Evolutionary conservation across 2,113 vertebrate genomes (phyloP).

Genomic region (Boleophthalmus pectinirostris): DNA sequence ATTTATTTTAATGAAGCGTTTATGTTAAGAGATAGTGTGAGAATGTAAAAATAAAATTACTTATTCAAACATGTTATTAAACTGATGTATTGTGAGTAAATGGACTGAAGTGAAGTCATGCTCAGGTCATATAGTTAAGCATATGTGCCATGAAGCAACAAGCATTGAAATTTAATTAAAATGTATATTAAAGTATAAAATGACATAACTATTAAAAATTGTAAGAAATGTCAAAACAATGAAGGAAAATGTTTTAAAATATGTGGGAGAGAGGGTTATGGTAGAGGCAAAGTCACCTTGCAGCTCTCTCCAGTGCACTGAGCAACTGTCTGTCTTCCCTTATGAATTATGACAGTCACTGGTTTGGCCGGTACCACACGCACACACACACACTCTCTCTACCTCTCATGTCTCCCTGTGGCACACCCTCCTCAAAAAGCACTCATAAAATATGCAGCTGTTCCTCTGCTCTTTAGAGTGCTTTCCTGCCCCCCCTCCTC

Average conservation of each 20-base stretch:
- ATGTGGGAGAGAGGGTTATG: slow-evolving; percentile 16
- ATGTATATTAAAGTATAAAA: neutral
- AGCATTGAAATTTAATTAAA: neutral
- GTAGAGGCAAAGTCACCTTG: slow-evolving; percentile 71
- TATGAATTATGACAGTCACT: slow-evolving; percentile 68
- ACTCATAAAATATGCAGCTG: slow-evolving; percentile 78
- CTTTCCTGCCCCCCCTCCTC: slow-evolving; percentile 27
- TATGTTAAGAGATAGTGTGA: too few species aligned
- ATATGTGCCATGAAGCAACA: too few species aligned
- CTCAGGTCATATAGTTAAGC: too few species aligned
- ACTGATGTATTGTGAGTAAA: too few species aligned
- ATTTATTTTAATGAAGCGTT: too few species aligned
- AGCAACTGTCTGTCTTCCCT: slow-evolving; percentile 55
- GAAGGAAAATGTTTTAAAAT: neutral
- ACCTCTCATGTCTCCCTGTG: slow-evolving; percentile 29
- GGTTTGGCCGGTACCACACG: slow-evolving; percentile 38
- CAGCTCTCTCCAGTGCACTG: slow-evolving; percentile 40
- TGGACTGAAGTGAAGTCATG: too few species aligned
- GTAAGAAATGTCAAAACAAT: neutral
- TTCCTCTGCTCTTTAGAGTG: slow-evolving; percentile 61
- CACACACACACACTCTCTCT: neutral
- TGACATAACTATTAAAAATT: neutral
- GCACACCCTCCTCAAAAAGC: slow-evolving; percentile 52
- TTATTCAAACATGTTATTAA: too few species aligned
- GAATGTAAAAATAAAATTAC: too few species aligned